These are phyloP conservation scores for Scaptomyza polygonia DNA, from an alignment of 2,888 invertebrate genomes.

Conservation along the genomic window DNA sequence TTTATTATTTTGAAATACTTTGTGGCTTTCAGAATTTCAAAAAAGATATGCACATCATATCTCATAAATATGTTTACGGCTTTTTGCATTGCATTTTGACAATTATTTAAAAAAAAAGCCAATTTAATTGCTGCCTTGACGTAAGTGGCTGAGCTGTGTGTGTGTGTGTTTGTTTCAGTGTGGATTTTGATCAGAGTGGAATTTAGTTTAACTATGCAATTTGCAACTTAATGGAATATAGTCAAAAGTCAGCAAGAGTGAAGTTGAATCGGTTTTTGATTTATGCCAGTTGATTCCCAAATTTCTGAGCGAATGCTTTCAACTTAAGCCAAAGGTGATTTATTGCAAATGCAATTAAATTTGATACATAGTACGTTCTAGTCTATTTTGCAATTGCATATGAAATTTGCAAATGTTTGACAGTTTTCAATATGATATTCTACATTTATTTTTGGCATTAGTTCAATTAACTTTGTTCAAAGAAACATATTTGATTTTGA, in stretches of 20 bases:
- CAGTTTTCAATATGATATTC: neutral
- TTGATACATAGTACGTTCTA: neutral
- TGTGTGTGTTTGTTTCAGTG: too few relatives aligned
- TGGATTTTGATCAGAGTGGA: slow-evolving; percentile 8
- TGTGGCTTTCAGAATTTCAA: slow-evolving; percentile 51
- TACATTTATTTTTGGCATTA: neutral
- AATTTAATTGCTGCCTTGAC: slow-evolving; percentile 65
- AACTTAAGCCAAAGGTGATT: slow-evolving; percentile 28
- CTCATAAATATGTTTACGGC: slow-evolving; percentile 52
- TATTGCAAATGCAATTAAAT: slow-evolving; percentile 34
- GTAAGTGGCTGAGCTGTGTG: slow-evolving; percentile 11
- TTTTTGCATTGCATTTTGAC: slow-evolving; percentile 55
- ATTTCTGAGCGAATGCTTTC: slow-evolving; percentile 17
- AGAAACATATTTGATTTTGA: neutral
- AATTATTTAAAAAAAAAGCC: slow-evolving; percentile 65
- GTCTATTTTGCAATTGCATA: neutral
- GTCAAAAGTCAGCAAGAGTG: slow-evolving; percentile 32
- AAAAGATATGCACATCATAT: slow-evolving; percentile 43
- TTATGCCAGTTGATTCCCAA: slow-evolving; percentile 43
- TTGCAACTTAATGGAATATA: slow-evolving; percentile 48
- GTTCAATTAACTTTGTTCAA: neutral
- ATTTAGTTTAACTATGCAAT: slow-evolving; percentile 49
- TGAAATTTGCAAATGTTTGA: neutral
- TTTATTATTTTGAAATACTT: slow-evolving; percentile 19
- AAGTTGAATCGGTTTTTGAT: slow-evolving; percentile 47